Evolutionary conservation across 2,797 vertebrate species (phyloP), one percentile per base, ranked within the genome.

Genomic region (Meda fulgida): DNA sequence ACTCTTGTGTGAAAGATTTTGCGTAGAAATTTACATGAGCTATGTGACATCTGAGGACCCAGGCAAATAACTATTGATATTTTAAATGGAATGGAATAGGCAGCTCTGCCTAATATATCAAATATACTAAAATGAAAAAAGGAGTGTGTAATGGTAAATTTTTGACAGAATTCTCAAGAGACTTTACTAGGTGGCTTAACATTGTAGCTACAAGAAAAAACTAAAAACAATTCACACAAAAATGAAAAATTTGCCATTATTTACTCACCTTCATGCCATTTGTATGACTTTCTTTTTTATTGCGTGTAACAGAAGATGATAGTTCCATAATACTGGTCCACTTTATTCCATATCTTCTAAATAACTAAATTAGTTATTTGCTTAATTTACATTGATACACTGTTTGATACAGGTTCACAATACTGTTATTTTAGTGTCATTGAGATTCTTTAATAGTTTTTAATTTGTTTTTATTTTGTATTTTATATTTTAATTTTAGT

Each of bases 1-100:
- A 87, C 85, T 85, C 84, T 85, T 80, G 88, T 78, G 84, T 83
- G 72, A 81, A 81, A 86, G 73, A 86, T 75, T 76, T 58, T 81
- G 48, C n/a, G 65, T 48, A 73, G 36, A 88, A 87, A 80, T 87
- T 86, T 86, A 81, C 79, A 75, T 43, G 43, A 78, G 70, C 71
- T 76, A 85, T 80, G 55, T 86, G 73, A 86, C 84, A 86, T 85
- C 80, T 85, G 78, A 86, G 65, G 31, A 14, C 51, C 14, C 75
- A 36, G 76, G 53, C 66, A 67, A 84, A 60, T n/a, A 84, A 71
- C 83, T 26, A 34, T 46, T 78, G 75, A 78, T 76, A 71, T 60
- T 84, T 69, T 78, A 78, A 84, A 77, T 79, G 76, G 66, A 71
- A 48, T 0, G 23, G 18, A 63, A 79, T 79, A 71, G 31, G 31